Evolutionary conservation across 2,888 invertebrate genomes (phyloP), one percentile per base, ranked within the genome.

Genomic region (Sminthurides aquaticus): DNA sequence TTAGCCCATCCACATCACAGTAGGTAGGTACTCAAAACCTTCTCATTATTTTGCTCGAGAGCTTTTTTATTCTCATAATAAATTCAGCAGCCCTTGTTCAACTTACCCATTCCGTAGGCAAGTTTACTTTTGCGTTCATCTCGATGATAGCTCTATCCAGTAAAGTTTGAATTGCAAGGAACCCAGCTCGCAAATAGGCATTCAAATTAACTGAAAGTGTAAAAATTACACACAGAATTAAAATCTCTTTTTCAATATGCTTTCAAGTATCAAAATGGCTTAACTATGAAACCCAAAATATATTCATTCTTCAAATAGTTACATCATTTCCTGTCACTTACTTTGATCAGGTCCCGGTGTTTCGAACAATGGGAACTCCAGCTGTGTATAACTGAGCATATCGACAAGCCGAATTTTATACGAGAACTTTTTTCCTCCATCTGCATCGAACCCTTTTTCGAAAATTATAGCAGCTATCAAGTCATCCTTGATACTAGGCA

Each of bases 91-190:
- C n/a, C n/a, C n/a, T n/a, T n/a, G n/a, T n/a, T n/a, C n/a, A n/a
- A n/a, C 55, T 64, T 59, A 69, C 68, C 55, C 20, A 20, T 26
- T 64, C 59, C 8, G 26, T 27, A 11, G 63, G 25, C 11, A 54
- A 27, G 5, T 2, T 34, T 15, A 64, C 29, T 22, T 66, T 65
- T 1, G 71, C 67, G 2, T 69, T 20, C 5, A 62, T 29, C 11
- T 65, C 61, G 24, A 75, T 68, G n/a, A 75, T 61, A 8, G 67
- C 58, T 59, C 71, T 69, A 54, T 76, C 75, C 34, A 76, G 18
- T 11, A 57, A 24, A 0, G 72, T 24, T 67, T 76, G 76, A 2
- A 76, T 60, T 1, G 70, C 72, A n/a, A 62, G 52, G 63, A 76
- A 76, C 43, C 74, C 72, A 25, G 64, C n/a, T 0, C 67, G 26